Conservation (phyloP, 1,140 invertebrate genomes). For the Anthonomus grandis region DNA sequence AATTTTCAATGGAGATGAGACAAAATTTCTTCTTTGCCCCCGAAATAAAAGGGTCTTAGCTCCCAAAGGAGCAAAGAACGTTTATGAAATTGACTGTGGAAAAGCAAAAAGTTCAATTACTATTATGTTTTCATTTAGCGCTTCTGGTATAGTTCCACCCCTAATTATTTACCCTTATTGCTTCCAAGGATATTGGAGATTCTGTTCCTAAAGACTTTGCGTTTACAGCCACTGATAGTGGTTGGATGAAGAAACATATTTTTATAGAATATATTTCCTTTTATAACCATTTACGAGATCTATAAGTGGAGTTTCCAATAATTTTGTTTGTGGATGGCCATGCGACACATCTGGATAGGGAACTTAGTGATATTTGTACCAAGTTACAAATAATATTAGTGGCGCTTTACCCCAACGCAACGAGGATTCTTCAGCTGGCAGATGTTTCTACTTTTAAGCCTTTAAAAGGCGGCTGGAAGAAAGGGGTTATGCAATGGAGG, state of each 20-base stretch:
- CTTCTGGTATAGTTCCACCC: slow-evolving; percentile 29
- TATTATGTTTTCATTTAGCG: slow-evolving; percentile 31
- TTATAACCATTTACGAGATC: slow-evolving; percentile 33
- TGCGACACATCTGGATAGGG: slow-evolving; percentile 34
- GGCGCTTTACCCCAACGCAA: slow-evolving; percentile 18
- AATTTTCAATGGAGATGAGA: slow-evolving; percentile 47
- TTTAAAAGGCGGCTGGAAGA: slow-evolving; percentile 13
- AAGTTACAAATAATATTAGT: background rate
- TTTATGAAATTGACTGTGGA: slow-evolving; percentile 39
- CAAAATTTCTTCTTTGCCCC: slow-evolving; percentile 40
- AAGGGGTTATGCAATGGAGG: background rate
- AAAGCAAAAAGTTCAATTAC: slow-evolving; percentile 30
- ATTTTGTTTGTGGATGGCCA: slow-evolving; percentile 48
- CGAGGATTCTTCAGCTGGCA: slow-evolving; percentile 16
- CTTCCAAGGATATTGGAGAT: slow-evolving; percentile 33
- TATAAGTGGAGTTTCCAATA: slow-evolving; percentile 37
- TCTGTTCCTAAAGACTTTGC: slow-evolving; percentile 40
- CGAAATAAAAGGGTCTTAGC: slow-evolving; percentile 38
- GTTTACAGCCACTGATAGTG: slow-evolving; percentile 40
- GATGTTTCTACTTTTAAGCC: slow-evolving; percentile 22
- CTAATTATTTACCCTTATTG: slow-evolving; percentile 34
- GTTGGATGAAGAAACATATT: slow-evolving; percentile 45
- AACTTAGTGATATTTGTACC: slow-evolving; percentile 32
- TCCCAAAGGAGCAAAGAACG: slow-evolving; percentile 37
- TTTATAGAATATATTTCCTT: slow-evolving; percentile 47